Conservation (phyloP, 2,113 vertebrate genomes). For the Alosa alosa region DNA sequence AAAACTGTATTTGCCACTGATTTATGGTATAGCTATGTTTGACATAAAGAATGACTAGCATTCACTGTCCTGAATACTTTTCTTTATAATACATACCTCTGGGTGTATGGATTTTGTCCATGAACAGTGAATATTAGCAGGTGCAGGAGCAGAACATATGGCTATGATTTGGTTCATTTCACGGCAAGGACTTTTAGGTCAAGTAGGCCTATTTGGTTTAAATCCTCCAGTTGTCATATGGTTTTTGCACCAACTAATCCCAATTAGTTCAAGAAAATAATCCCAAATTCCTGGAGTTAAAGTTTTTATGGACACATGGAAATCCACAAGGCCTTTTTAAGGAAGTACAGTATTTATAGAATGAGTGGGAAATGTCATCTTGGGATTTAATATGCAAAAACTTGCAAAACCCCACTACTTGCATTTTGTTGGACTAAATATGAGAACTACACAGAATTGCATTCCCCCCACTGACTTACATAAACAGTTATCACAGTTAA, state of each 20-base stretch:
- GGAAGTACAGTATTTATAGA: slow-evolving; percentile 7
- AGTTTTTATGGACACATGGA: not conserved
- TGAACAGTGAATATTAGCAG: slow-evolving; percentile 7
- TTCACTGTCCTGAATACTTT: not conserved
- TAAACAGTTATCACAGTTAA: too few relatives aligned
- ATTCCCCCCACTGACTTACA: too few relatives aligned
- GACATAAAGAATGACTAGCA: not conserved
- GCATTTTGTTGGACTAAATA: not conserved
- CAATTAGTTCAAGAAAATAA: not conserved
- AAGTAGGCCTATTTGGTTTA: slow-evolving; percentile 8
- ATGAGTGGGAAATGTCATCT: not conserved
- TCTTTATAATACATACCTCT: not conserved
- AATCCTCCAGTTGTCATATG: slow-evolving; percentile 10
- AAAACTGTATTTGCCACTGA: not conserved
- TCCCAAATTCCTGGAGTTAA: not conserved
- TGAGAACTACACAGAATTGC: not conserved
- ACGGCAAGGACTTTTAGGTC: slow-evolving; percentile 21
- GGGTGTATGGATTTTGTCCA: not conserved
- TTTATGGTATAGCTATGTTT: not conserved
- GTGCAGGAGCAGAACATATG: slow-evolving; percentile 37
- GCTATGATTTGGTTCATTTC: slow-evolving; percentile 37
- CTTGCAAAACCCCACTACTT: not conserved
- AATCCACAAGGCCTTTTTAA: not conserved
- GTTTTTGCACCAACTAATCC: not conserved
- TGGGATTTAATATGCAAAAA: not conserved